Evolutionary conservation across 1,140 invertebrate genomes (phyloP), one percentile per base, ranked within the genome.

Genomic region (Drosophila ercepeae): DNA sequence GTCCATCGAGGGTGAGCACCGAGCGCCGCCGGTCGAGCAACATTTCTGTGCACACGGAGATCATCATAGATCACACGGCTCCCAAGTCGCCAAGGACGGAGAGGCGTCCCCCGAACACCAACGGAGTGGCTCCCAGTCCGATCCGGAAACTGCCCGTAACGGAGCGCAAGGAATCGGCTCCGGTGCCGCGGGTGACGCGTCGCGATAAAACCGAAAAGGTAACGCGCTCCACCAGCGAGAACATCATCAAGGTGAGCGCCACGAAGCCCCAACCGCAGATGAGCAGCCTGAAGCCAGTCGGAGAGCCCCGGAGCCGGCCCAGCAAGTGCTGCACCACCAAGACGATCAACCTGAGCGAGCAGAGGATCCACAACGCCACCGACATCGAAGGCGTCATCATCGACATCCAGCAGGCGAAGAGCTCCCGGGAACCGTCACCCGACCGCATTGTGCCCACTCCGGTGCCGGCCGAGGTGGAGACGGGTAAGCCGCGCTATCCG

Each of bases 371-470:
- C 14, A 41, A 39, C 13, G 27, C 13, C 14, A 73, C 70, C 76
- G 77, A 76, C 52, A 65, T 91, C 76, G 78, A 91, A 57, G 89
- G 92, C 78, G 93, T 78, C 90, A 92, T 94, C 21, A 93, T 94
- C 58, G 94, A 95, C 61, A 92, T 93, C 55, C 93, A 95, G 83
- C 93, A 94, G 81, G 94, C 94, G 0, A 95, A 94, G 91, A 95
- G 95, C 48, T 95, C 95, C 0, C 84, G 95, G 34, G 95, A 95
- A 88, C 94, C 94, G 16, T 94, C 94, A 8, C 95, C 95, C 4
- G 94, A 95, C 81, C 92, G 93, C 32, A 93, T 94, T 63, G 94
- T 94, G 77, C 94, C 94, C 0, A 93, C 93, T n/a, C 94, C 94
- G 0, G 91, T 94, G 42, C 92, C 92, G 21, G 92, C 92, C 21